Percentiles rank a stretch among this genome's conserved stretches.
Conservation (phyloP, 1,140 invertebrate species). For the Zaprionus vittiger region DNA sequence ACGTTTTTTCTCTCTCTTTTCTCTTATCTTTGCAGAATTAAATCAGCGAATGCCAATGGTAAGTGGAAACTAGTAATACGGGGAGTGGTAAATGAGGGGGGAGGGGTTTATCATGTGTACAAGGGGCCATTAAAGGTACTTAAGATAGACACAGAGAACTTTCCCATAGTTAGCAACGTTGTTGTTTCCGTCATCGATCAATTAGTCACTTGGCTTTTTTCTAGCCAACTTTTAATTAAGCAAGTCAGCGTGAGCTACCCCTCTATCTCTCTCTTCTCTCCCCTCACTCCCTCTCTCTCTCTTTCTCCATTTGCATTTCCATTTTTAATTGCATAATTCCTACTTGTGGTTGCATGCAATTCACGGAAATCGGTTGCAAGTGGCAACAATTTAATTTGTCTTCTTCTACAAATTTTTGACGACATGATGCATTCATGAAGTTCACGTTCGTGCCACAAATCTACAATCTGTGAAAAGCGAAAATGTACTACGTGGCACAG, state of each 20-base stretch:
- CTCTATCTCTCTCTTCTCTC: not conserved
- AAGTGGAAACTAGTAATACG: constrained; percentile 47
- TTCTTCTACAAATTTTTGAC: constrained; percentile 72
- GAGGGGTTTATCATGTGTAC: not conserved
- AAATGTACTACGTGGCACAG: constrained; percentile 52
- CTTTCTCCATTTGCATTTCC: constrained; percentile 59
- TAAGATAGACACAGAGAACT: constrained; percentile 18
- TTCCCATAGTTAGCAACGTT: constrained; percentile 18
- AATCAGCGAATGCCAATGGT: constrained; percentile 84
- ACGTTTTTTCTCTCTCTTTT: constrained; percentile 49
- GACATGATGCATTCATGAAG: constrained; percentile 65
- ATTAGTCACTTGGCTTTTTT: constrained; percentile 32
- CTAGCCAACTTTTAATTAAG: constrained; percentile 38
- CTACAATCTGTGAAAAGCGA: constrained; percentile 66
- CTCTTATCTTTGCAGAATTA: constrained; percentile 81
- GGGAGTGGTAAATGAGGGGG: not conserved
- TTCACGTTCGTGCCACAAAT: constrained; percentile 81
- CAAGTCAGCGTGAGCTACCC: constrained; percentile 22
- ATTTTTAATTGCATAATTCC: constrained; percentile 82
- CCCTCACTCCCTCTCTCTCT: not conserved
- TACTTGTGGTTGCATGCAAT: constrained; percentile 64
- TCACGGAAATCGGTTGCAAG: constrained; percentile 51
- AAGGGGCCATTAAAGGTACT: constrained; percentile 22
- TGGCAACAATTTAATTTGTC: constrained; percentile 80
- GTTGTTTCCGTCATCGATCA: constrained; percentile 42